These are phyloP conservation scores for Mesochorus sp. DNA, from an alignment of 2,888 invertebrate genomes.

Conservation along the genomic window DNA sequence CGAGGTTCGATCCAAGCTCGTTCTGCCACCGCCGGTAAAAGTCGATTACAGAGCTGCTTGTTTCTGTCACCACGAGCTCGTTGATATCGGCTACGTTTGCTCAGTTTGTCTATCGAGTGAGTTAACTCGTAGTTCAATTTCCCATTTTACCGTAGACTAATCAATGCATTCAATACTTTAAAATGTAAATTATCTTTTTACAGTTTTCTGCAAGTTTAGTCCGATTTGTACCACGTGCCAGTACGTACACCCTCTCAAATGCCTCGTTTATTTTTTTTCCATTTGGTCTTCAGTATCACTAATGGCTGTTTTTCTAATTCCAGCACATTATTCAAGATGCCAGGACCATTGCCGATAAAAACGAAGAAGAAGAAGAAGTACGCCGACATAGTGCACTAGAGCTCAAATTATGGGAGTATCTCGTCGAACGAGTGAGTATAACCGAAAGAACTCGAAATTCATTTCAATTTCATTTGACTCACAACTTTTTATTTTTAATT, in stretches of 20 bases:
- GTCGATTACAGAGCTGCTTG: slow-evolving; percentile 99
- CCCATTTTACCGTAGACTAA: no score
- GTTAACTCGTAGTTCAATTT: slow-evolving; percentile 70
- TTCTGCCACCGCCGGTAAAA: slow-evolving; percentile 93
- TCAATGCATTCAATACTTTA: no score
- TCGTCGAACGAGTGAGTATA: slow-evolving; percentile 1
- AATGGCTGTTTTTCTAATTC: slow-evolving; percentile 76
- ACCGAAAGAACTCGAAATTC: neutral
- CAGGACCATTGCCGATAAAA: slow-evolving; percentile 90
- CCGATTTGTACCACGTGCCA: slow-evolving; percentile 99
- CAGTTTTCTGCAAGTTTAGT: slow-evolving; percentile 98
- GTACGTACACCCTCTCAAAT: slow-evolving; percentile 85
- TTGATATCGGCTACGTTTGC: slow-evolving; percentile 98
- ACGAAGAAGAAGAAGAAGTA: slow-evolving; percentile 92
- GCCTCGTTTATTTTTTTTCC: neutral
- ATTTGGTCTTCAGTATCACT: neutral
- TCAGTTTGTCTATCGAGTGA: slow-evolving; percentile 97
- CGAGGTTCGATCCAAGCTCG: slow-evolving; percentile 90
- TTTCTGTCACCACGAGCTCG: slow-evolving; percentile 97
- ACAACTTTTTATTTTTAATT: no score
- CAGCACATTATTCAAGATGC: slow-evolving; percentile 95
- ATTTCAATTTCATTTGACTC: neutral
- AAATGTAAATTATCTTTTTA: slow-evolving; percentile 22
- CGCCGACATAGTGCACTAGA: slow-evolving; percentile 69
- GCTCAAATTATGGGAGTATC: neutral